These are phyloP conservation scores for Ormyrus nitidulus DNA, from an alignment of 2,888 invertebrate genomes.

Conservation along the genomic window DNA sequence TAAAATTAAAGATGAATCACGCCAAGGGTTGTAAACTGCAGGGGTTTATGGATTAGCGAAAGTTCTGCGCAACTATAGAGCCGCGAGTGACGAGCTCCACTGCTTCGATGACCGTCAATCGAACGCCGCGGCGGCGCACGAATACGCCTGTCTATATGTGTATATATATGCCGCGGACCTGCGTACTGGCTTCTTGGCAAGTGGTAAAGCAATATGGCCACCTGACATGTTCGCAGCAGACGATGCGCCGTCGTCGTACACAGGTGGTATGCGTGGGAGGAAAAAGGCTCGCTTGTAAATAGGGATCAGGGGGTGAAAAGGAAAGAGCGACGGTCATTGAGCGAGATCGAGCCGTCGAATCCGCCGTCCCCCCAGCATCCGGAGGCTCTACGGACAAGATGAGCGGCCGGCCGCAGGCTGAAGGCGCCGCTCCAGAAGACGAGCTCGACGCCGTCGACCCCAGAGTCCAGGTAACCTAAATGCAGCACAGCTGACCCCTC, in stretches of 20 bases:
- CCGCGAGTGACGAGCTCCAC: too few relatives aligned
- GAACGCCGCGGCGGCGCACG: too few relatives aligned
- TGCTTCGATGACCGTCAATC: too few relatives aligned
- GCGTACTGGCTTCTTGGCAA: background rate
- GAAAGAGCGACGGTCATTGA: background rate
- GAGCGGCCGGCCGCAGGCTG: slow-evolving; percentile 65
- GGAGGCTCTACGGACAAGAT: slow-evolving; percentile 51
- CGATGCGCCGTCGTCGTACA: slow-evolving; percentile 60
- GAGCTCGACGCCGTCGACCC: slow-evolving; percentile 82
- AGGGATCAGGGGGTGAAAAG: slow-evolving; percentile 26
- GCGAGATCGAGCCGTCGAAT: background rate
- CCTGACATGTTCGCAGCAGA: slow-evolving; percentile 70
- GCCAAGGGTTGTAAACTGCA: too few relatives aligned
- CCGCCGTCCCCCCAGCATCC: background rate
- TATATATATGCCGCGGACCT: too few relatives aligned
- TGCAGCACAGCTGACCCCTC: too few relatives aligned
- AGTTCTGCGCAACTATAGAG: too few relatives aligned
- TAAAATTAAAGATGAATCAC: too few relatives aligned
- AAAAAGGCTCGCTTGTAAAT: slow-evolving; percentile 45
- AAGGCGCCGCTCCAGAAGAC: slow-evolving; percentile 31
- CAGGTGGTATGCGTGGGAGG: slow-evolving; percentile 67
- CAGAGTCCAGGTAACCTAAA: slow-evolving; percentile 83
- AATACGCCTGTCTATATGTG: too few relatives aligned
- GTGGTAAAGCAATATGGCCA: slow-evolving; percentile 68
- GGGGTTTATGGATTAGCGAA: too few relatives aligned